Percentiles rank a stretch among this genome's conserved stretches.
phyloP scores from a whole-genome alignment of 2,888 invertebrate species.

The Monochamus alternatus region DNA sequence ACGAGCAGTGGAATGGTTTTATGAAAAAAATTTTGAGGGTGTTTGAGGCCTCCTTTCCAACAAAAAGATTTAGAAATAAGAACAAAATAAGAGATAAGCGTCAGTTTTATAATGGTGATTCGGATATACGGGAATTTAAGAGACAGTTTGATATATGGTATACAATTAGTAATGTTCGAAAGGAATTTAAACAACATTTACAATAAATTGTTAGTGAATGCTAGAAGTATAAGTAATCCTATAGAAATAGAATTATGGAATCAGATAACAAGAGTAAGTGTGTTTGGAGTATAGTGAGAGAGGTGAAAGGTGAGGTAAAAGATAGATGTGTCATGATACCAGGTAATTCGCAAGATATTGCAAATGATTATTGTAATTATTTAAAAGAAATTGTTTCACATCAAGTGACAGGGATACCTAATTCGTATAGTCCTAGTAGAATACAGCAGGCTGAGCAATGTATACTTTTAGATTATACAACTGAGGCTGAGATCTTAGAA shows the following conservation, averaged over 20 bases:
- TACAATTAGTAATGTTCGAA: neutral
- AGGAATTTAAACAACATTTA: constrained; percentile 4
- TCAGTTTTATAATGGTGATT: neutral
- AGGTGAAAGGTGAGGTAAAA: neutral
- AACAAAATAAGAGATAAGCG: neutral
- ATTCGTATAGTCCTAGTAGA: too few relatives aligned
- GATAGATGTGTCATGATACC: neutral
- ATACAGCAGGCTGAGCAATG: too few relatives aligned
- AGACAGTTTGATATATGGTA: neutral
- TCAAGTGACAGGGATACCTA: too few relatives aligned
- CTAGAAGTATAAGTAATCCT: neutral
- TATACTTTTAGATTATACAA: too few relatives aligned
- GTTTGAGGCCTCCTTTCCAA: constrained; percentile 1
- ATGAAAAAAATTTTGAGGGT: neutral
- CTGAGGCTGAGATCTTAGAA: too few relatives aligned
- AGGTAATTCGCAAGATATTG: neutral
- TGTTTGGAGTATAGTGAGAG: neutral
- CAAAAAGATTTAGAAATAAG: neutral
- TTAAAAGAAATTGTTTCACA: too few relatives aligned
- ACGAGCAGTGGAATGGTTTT: neutral
- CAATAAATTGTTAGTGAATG: neutral
- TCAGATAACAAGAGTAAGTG: neutral
- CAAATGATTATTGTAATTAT: too few relatives aligned
- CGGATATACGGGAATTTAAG: neutral
- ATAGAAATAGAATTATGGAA: neutral